Evolutionary conservation across 64 coral and sea anemone genomes (phyloP).

Genomic region (Stichodactyla helianthus): DNA sequence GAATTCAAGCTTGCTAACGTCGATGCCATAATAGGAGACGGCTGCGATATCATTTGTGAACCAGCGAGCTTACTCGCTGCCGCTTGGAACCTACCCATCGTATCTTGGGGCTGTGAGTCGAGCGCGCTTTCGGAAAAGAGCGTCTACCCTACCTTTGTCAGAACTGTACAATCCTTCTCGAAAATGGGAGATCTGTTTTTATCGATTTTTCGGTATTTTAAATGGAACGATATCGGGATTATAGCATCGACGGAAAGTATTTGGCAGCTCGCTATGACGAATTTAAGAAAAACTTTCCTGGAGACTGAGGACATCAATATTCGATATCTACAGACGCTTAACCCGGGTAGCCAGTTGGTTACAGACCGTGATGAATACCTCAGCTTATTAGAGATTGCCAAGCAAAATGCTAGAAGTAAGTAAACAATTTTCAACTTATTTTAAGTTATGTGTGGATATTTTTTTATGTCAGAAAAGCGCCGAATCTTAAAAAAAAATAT

Average conservation of each 20-base stretch:
- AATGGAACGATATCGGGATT: slow-evolving; percentile 83
- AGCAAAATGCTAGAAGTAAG: slow-evolving; percentile 80
- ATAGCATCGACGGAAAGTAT: slow-evolving; percentile 83
- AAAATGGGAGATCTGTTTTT: slow-evolving; percentile 76
- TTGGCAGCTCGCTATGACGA: slow-evolving; percentile 82
- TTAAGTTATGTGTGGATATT: too few species aligned
- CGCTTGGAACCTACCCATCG: slow-evolving; percentile 76
- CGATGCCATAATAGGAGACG: slow-evolving; percentile 82
- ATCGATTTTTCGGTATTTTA: slow-evolving; percentile 75
- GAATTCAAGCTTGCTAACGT: slow-evolving; percentile 74
- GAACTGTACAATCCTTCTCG: slow-evolving; percentile 78
- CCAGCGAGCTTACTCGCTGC: slow-evolving; percentile 72
- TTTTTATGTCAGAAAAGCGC: too few species aligned
- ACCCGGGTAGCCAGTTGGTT: slow-evolving; percentile 73
- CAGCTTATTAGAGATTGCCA: slow-evolving; percentile 58
- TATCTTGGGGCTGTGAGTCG: slow-evolving; percentile 87
- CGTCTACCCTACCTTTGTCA: slow-evolving; percentile 68
- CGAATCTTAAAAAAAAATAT: too few species aligned
- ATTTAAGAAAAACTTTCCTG: slow-evolving; percentile 69
- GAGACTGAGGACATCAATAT: slow-evolving; percentile 63
- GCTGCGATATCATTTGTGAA: slow-evolving; percentile 88
- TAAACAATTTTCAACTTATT: not conserved
- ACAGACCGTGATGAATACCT: slow-evolving; percentile 79
- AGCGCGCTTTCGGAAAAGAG: slow-evolving; percentile 76
- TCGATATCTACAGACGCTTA: slow-evolving; percentile 74